Conservation (phyloP, 2,888 invertebrate genomes). For the Apamea crenata region DNA sequence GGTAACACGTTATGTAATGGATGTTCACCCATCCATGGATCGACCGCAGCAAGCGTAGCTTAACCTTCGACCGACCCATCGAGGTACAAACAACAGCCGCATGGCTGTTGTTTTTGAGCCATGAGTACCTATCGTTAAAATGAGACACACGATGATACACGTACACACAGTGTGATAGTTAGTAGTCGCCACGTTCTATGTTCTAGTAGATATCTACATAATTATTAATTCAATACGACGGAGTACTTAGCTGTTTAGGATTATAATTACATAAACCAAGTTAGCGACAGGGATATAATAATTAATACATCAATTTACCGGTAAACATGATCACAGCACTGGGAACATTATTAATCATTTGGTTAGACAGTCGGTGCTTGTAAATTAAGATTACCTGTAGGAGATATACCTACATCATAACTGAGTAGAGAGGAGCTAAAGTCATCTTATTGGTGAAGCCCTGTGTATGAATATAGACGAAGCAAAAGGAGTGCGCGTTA, state of each 20-base stretch:
- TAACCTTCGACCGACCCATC: not conserved
- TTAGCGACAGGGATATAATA: slow-evolving; percentile 24
- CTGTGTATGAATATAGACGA: too few relatives aligned
- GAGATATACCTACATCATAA: not conserved
- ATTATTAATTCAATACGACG: slow-evolving; percentile 5
- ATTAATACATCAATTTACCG: slow-evolving; percentile 27
- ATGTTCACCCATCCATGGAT: too few relatives aligned
- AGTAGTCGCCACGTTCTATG: not conserved
- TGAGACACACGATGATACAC: too few relatives aligned
- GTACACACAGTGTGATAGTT: not conserved
- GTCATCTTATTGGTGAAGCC: not conserved
- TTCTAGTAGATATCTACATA: not conserved
- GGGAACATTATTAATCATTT: slow-evolving; percentile 18
- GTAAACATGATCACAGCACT: slow-evolving; percentile 7
- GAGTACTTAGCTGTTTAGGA: not conserved
- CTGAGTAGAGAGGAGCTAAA: not conserved
- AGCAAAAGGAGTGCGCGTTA: too few relatives aligned
- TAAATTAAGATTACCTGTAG: not conserved
- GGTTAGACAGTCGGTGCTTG: slow-evolving; percentile 12
- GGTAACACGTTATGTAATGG: too few relatives aligned
- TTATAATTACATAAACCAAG: slow-evolving; percentile 10
- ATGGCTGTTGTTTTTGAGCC: not conserved
- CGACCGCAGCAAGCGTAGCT: not conserved
- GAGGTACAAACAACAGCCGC: too few relatives aligned
- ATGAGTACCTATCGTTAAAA: not conserved